Evolutionary conservation across 2,113 vertebrate genomes (phyloP), one percentile per base, ranked within the genome.

Genomic region (Pipa parva): DNA sequence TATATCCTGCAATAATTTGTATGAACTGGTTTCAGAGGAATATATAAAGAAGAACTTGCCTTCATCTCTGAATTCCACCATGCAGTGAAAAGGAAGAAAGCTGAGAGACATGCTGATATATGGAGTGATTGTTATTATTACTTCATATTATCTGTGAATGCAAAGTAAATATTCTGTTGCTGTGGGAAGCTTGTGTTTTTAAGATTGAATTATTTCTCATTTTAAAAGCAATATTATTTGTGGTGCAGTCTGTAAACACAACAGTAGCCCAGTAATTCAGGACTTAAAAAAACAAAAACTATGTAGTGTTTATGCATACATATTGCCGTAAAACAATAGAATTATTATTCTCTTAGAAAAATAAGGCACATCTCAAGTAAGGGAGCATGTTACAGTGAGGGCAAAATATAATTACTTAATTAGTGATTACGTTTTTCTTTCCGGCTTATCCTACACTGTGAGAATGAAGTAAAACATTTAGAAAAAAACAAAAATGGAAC

Each of bases 131-230:
- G 63, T 58, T 67, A 58, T 67, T 67, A 48, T 58, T 67, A 49
- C 36, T 67, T 67, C n/a, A 58, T 67, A 67, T 25, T 48, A 66
- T 58, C 28, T 58, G 42, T 67, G 57, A 45, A 67, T 49, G 28
- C 54, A 58, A 58, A 67, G 58, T 55, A 67, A 58, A 67, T 59
- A 58, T 55, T 59, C 15, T 20, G 33, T 31, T 58, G 31, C 42
- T 15, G 26, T 31, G 28, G 39, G 42, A 67, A 59, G 42, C 54
- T 49, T 67, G 55, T 67, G 39, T 67, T 67, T 29, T 58, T 49
- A 67, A 67, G 54, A 67, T 67, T 67, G 54, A 67, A 67, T 67
- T 67, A 67, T 50, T 67, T 55, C 20, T 67, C 54, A 58, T 67
- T 67, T 58, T 58, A 55, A 67, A 58, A 58, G 63, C 54, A 67